Percentiles rank a stretch among this genome's conserved stretches.
Conservation (phyloP, 1,140 invertebrate species). For the Philopotamus ludificatus region DNA sequence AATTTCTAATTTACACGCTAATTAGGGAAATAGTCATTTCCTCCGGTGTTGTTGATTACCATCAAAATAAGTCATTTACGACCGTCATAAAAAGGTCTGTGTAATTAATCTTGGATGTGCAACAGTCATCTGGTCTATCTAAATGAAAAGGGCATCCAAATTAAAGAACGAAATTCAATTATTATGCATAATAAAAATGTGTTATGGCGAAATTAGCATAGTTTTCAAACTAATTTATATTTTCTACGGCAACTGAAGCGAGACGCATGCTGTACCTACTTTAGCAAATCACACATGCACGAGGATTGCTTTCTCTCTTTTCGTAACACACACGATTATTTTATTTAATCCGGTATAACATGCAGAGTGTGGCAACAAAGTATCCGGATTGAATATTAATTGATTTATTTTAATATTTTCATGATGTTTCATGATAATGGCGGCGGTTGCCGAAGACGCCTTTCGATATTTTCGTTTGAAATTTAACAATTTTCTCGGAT, state of each 20-base stretch:
- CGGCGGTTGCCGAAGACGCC: too few species aligned
- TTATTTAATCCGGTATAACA: too few species aligned
- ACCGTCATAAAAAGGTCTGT: slow-evolving; percentile 6
- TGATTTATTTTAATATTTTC: neutral
- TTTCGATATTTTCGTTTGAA: too few species aligned
- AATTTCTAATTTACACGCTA: slow-evolving; percentile 29
- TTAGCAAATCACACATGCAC: slow-evolving; percentile 19
- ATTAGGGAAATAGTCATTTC: slow-evolving; percentile 28
- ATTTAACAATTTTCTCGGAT: too few species aligned
- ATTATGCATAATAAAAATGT: too few species aligned
- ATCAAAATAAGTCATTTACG: slow-evolving; percentile 28
- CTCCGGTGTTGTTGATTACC: slow-evolving; percentile 20
- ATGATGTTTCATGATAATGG: neutral
- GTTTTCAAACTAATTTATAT: neutral
- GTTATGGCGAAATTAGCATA: neutral
- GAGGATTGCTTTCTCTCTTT: slow-evolving; percentile 29
- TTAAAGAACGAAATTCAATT: too few species aligned
- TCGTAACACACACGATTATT: slow-evolving; percentile 6
- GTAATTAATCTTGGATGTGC: slow-evolving; percentile 27
- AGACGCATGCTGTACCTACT: neutral
- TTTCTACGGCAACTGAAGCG: slow-evolving; percentile 11
- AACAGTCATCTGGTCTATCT: too few species aligned
- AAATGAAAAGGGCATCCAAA: too few species aligned
- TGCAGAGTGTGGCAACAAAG: neutral
- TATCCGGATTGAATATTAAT: neutral